A percentile compares a stretch with the other conserved stretches of the same genome.
phyloP scores from a whole-genome alignment of 2,113 vertebrate genomes.

The Hemiscyllium ocellatum region DNA sequence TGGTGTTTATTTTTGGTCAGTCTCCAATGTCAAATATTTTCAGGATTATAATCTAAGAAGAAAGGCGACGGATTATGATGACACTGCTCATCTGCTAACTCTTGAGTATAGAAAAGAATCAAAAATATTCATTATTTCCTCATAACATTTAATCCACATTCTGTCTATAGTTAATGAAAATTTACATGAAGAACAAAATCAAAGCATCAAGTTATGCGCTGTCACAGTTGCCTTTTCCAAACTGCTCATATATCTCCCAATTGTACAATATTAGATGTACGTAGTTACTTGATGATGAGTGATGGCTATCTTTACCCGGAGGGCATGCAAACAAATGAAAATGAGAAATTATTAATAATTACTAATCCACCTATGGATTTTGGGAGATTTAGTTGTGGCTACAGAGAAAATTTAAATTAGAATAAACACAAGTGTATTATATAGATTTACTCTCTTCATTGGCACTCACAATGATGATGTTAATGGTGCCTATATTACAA shows the following conservation, averaged over 20 bases:
- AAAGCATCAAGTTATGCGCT: background rate
- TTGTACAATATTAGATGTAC: background rate
- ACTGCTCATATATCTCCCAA: background rate
- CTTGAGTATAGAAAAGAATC: background rate
- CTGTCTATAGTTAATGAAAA: background rate
- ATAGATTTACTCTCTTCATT: background rate
- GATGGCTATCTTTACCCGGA: background rate
- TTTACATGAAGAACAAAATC: background rate
- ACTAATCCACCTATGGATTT: background rate
- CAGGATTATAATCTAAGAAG: background rate
- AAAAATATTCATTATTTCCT: background rate
- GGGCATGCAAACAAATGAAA: conserved; percentile 1
- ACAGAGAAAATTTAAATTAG: background rate
- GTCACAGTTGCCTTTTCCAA: background rate
- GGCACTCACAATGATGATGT: background rate
- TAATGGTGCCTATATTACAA: background rate
- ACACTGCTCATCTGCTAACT: background rate
- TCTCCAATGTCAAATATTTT: background rate
- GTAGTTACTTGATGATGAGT: background rate
- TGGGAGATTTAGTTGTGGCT: background rate
- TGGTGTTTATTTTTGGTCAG: background rate
- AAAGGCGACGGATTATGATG: background rate
- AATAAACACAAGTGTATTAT: background rate
- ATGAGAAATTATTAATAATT: background rate
- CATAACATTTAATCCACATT: background rate